Base-by-base conservation (phyloP, 1,140 invertebrate genomes). In the Hyles vespertilio region DNA sequence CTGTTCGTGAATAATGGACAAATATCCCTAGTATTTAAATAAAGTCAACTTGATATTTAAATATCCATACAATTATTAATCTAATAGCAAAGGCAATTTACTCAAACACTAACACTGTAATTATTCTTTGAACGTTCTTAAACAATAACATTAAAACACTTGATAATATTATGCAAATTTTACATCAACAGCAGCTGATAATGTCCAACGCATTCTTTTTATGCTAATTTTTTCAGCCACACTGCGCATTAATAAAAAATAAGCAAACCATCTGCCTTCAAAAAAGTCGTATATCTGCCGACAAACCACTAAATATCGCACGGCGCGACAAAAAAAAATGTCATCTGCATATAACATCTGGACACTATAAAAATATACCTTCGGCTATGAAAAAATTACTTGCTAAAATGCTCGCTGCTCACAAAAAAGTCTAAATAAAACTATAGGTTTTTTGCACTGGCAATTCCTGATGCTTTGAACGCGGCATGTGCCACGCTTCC, bases 301-400 rank as follows among this genome's bases (percentile, higher is more conserved):
- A 78, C 70, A 77, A 80, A 69, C 77, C 73, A 77, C 79, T 84
- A 86, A 87, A 87, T 86, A 86, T 87, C 79, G 84, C 84, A 81
- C 77, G 65, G 61, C 43, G 50, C 43, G 56, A 61, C 44, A 59
- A 74, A 87, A 87, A 87, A 87, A 84, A 82, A 77, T 87, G 83
- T 87, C 84, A 87, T 87, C 81, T 87, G 83, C 84, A 87, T 87
- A 87, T 70, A 76, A 76, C 84, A 87, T 85, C 84, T 87, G 84
- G 80, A 76, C 80, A 81, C 50, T 79, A 77, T 70, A 83, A 84
- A 84, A 81, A 81, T 74, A 64, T 70, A 62, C 62, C 61, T 75
- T 71, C 76, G 65, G 69, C 50, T 56, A 60, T 58, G 77, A 79
- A 72, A 84, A 83, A 76, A 56, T 44, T 72, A 79, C 67, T 70